These are phyloP conservation scores for Hydrophis major DNA, from an alignment of 2,797 vertebrate genomes.

Conservation along the genomic window DNA sequence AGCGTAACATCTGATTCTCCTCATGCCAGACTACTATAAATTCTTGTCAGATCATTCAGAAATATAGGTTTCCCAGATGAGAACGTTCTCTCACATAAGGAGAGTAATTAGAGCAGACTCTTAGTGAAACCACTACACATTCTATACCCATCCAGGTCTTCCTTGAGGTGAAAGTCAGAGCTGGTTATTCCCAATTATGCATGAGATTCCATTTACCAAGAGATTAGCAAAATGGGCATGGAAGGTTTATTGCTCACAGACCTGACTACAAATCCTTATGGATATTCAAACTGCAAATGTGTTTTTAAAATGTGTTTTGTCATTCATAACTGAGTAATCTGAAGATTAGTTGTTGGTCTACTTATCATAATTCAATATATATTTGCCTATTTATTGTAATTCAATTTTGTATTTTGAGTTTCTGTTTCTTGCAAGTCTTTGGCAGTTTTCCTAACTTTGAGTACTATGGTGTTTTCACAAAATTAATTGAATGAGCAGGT, in stretches of 20 bases:
- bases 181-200: not conserved
- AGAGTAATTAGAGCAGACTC: conserved; percentile 1
- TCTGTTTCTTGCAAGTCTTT: conserved; percentile 27
- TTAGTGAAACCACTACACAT: not conserved
- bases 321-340: conserved; percentile 35
- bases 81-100: conserved; percentile 14
- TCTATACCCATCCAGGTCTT: not conserved
- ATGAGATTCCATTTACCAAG: not conserved
- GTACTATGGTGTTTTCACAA: conserved; percentile 25
- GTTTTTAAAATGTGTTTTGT: conserved; percentile 7
- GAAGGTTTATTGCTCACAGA: not conserved
- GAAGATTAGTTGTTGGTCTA: conserved; percentile 28
- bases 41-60: conserved; percentile 16
- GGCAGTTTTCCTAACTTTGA: conserved; percentile 42
- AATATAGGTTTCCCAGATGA: not conserved
- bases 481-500: not conserved
- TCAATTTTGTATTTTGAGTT: not conserved
- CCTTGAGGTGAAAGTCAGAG: not conserved
- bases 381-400: conserved; percentile 31
- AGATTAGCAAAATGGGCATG: not conserved
- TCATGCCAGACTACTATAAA: conserved; percentile 15
- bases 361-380: conserved; percentile 26
- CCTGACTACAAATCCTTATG: not conserved
- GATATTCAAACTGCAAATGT: conserved; percentile 4
- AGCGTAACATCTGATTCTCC: conserved; percentile 14